Evolutionary conservation across 2,888 invertebrate genomes (phyloP), one percentile per base, ranked within the genome.

Genomic region (Peribatodes rhomboidaria): DNA sequence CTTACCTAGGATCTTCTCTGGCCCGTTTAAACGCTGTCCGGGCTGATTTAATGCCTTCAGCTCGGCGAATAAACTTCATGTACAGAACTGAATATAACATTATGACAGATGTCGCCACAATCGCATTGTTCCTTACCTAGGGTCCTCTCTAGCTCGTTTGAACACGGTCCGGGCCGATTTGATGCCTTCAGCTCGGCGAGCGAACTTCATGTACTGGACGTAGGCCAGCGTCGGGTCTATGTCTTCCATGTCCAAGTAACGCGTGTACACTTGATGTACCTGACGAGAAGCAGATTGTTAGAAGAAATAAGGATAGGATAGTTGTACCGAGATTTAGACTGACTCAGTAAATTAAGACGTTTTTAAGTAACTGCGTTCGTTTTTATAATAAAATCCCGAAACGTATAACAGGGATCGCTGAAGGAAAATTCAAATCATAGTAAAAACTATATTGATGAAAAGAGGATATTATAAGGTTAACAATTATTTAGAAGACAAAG

Each of bases 201-300:
- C 97, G 86, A 99, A 99, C 92, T 99, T 99, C 99, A 99, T 99
- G 83, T 99, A 99, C 83, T 99, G 99, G 14, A 99, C 98, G 84
- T 98, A 99, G 0, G 98, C 98, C 95, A 99, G 93, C 0, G 99
- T 99, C 0, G 99, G 99, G 92, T 99, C 99, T 42, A 98, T 96
- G 76, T 98, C 98, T 56, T 96, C 94, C 83, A 98, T 96, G 78
- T 97, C 97, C 61, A 99, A 88, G 81, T 98, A 97, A 65, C 97
- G 96, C 67, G 98, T 97, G 92, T 99, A 99, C 78, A 99, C 99
- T 82, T 97, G 96, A 87, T 99, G 99, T 0, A 95, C 92, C 92
- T 92, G 67, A 35, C 8, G 0, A n/a, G 9, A 14, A 11, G 7
- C 3, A 20, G 2, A 44, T 14, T 20, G 11, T 7, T 35, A 35